Evolutionary conservation across 2,797 vertebrate genomes (phyloP), one percentile per base, ranked within the genome.

Genomic region (Smutsia gigantea): DNA sequence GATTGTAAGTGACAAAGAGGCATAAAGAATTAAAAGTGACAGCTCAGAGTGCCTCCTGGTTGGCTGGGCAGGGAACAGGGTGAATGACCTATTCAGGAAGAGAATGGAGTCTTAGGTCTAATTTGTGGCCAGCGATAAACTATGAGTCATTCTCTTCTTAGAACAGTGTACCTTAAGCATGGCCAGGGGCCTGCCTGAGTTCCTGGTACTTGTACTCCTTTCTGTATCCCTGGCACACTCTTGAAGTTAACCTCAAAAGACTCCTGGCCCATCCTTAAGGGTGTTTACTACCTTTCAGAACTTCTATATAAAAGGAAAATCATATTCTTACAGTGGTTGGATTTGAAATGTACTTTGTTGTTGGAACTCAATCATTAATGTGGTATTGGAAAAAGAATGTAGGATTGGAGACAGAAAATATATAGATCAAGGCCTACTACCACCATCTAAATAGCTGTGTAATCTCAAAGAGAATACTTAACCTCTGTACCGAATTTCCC

Each of bases 241-340:
- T 29, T 31, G 18, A 93, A 25, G 74, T 87, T 95, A 75, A 96
- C 93, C 96, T 97, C 78, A 93, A 15, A 95, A 91, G n/a, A 90
- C 82, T 78, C 83, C 63, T 34, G 27, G 29, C 42, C 69, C n/a
- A 75, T 63, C 27, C 68, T 61, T n/a, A 15, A 74, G 71, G 37
- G 14, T 77, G 64, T 75, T 66, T 17, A n/a, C 31, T 61, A 49
- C 69, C 83, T 94, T 61, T 71, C 31, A 78, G 61, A 85, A 75
- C 29, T 88, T 37, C 39, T 14, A 14, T n/a, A 34, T 64, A 27
- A 66, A 93, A 86, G 51, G 57, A n/a, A 86, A 69, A 18, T 27
- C 63, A 10, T 81, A 39, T 13, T 37, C 29, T 55, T 57, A n/a
- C 31, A 23, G 68, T 21, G 64, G 18, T 34, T 71, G 5, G 18